Evolutionary conservation across 2,888 invertebrate species (phyloP), one percentile per base, ranked within the genome.

Genomic region (Euproctis similis): DNA sequence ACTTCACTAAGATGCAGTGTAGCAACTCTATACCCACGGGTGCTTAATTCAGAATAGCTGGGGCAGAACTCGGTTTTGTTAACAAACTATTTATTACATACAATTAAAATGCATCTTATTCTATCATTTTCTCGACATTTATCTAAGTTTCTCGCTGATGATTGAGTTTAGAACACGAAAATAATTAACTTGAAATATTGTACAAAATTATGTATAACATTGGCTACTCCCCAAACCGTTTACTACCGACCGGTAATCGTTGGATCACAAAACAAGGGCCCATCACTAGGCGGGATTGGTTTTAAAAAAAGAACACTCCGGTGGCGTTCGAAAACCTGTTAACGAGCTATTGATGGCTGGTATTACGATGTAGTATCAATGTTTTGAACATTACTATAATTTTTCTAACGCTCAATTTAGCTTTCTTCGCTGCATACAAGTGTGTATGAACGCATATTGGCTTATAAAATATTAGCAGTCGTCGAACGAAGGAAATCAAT

Each of bases 161-260:
- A 14, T 4, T 19, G 8, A n/a, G 77, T 74, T 77, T 74, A 75
- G 76, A 69, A 78, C 75, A 77, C 61, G 72, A 76, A 82, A 81
- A 82, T 82, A 82, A 82, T 82, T 82, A 81, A 75, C 76, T 69
- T 65, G 53, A 60, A 62, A 60, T 71, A 64, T 66, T 77, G 67
- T 70, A 71, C 67, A 78, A 81, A 78, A 78, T 65, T 65, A 69
- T 80, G 82, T 82, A 69, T 68, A 70, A 81, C 80, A 80, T 67
- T 72, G 61, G 71, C 78, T 80, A 78, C 81, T 80, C 78, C 75
- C n/a, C 75, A 72, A 71, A 78, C 73, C 78, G 75, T 78, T 82
- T 81, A 78, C 81, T 77, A 76, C 78, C 67, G 74, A 70, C 73
- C n/a, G n/a, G n/a, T n/a, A 69, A 67, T 74, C 75, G 70, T 70